Conservation (phyloP, 2,113 vertebrate genomes). For the Gallinago undulata region DNA sequence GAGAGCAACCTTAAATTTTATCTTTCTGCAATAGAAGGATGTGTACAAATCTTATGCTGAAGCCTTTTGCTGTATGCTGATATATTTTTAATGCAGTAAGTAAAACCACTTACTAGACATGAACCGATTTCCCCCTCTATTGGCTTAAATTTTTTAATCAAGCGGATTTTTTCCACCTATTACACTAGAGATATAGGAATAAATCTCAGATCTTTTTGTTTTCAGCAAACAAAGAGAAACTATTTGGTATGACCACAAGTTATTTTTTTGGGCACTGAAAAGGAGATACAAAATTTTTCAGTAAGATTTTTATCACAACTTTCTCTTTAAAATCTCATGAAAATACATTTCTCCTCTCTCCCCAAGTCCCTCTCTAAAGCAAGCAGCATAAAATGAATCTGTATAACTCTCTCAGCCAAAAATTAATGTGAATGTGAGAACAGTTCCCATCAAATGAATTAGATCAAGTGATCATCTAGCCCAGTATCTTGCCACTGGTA, state of each 20-base stretch:
- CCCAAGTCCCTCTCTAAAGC: background rate
- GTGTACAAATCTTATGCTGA: background rate
- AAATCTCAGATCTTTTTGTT: background rate
- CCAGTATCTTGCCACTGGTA: background rate
- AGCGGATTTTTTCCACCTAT: background rate
- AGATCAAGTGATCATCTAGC: background rate
- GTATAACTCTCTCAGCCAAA: background rate
- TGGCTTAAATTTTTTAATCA: background rate
- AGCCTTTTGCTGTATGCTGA: background rate
- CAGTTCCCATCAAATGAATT: background rate
- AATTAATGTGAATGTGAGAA: background rate
- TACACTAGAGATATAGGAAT: background rate
- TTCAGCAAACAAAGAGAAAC: background rate
- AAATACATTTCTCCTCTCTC: background rate
- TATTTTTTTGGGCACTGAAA: background rate
- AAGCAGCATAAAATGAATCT: background rate
- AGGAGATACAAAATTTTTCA: background rate
- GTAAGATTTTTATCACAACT: background rate
- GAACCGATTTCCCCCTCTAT: background rate
- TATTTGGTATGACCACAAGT: background rate
- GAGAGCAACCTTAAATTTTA: background rate
- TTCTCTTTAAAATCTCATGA: background rate
- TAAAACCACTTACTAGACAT: background rate
- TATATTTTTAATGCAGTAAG: background rate
- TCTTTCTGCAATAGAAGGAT: background rate